Evolutionary conservation across 64 coral and sea anemone genomes (phyloP).

Genomic region (Montipora efflorescens): DNA sequence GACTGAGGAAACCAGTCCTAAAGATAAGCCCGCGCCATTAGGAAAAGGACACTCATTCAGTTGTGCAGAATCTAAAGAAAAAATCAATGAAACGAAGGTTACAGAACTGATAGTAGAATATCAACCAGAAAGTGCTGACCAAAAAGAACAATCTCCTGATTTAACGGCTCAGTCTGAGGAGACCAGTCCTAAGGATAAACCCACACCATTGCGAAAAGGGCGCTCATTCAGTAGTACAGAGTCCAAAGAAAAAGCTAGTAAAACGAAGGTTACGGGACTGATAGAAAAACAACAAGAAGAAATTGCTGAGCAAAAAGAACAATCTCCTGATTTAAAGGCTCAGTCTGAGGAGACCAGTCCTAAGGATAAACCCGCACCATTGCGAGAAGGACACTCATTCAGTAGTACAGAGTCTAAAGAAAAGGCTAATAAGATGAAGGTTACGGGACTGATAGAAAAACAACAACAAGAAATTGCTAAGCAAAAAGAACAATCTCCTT

Average conservation of each 20-base stretch:
- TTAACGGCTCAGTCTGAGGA: background rate
- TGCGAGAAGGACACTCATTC: background rate
- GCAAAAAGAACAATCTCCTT: background rate
- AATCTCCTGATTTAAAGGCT: background rate
- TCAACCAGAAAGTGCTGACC: background rate
- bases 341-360: background rate
- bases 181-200: background rate
- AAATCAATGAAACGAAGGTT: background rate
- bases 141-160: background rate
- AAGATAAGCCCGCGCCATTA: background rate
- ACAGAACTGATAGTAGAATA: background rate
- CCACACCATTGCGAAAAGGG: background rate
- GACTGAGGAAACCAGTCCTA: background rate
- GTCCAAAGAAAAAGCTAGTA: background rate
- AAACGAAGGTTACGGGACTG: background rate
- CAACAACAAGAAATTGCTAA: background rate
- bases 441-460: background rate
- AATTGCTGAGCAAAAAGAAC: background rate
- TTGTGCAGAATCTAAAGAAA: background rate
- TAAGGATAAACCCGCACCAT: background rate
- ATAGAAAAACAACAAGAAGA: background rate
- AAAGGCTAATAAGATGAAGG: background rate
- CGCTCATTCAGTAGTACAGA: background rate
- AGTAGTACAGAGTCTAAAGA: background rate
- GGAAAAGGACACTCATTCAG: background rate